These are phyloP conservation scores for Acromyrmex heyeri DNA, from an alignment of 1,140 invertebrate genomes.

Conservation along the genomic window DNA sequence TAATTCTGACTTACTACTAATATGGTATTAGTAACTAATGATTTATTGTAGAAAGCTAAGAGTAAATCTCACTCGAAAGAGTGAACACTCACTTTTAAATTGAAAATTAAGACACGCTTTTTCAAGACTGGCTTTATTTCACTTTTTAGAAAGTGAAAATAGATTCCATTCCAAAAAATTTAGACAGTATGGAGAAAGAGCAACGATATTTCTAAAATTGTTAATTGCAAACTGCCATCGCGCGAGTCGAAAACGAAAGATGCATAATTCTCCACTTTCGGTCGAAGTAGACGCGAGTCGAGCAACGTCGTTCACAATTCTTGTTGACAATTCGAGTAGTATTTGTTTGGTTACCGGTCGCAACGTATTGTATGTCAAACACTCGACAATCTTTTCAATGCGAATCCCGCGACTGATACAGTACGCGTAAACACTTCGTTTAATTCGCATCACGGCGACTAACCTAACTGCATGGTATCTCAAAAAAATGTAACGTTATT, in stretches of 20 bases:
- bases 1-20: too few relatives aligned
- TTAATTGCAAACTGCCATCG: neutral
- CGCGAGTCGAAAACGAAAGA: neutral
- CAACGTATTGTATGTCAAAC: neutral
- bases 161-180: too few relatives aligned
- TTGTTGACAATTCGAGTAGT: conserved; percentile 33
- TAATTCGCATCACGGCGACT: neutral
- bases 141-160: too few relatives aligned
- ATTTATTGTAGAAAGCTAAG: too few relatives aligned
- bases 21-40: too few relatives aligned
- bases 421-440: neutral
- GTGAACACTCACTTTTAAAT: too few relatives aligned
- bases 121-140: too few relatives aligned
- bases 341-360: conserved; percentile 23
- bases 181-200: neutral
- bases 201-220: neutral
- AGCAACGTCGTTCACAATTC: neutral
- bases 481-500: too few relatives aligned
- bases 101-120: too few relatives aligned
- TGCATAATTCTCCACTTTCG: neutral
- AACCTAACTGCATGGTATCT: neutral
- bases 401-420: neutral
- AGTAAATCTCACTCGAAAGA: too few relatives aligned
- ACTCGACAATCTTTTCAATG: conserved; percentile 12
- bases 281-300: neutral